Conservation (phyloP, 2,797 vertebrate species). For the Sebastes alutus region DNA sequence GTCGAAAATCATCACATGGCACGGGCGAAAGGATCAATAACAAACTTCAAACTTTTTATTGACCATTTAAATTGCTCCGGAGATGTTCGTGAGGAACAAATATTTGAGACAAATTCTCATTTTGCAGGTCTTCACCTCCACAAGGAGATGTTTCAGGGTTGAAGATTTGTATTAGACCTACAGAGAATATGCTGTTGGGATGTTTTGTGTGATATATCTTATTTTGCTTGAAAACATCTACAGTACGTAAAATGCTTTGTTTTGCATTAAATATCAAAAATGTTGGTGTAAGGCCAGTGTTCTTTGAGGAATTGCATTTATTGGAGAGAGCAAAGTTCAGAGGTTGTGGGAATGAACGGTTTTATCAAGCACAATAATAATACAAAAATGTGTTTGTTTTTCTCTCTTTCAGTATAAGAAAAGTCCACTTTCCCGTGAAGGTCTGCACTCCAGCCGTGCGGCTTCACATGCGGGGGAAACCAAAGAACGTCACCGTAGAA, state of each 20-base stretch:
- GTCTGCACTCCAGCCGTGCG: slow-evolving; percentile 70
- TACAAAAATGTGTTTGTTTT: slow-evolving; percentile 10
- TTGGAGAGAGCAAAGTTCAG: too few relatives aligned
- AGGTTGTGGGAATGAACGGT: too few relatives aligned
- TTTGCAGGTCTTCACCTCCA: too few relatives aligned
- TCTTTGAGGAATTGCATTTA: too few relatives aligned
- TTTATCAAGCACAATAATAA: not conserved
- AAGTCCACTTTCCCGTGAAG: slow-evolving; percentile 70
- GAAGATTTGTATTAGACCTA: too few relatives aligned
- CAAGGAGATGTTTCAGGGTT: too few relatives aligned
- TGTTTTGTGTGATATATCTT: not conserved
- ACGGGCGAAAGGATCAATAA: not conserved
- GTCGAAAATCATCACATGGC: not conserved
- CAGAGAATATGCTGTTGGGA: not conserved
- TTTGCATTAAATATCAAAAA: too few relatives aligned
- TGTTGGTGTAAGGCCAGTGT: too few relatives aligned
- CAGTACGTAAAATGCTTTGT: too few relatives aligned
- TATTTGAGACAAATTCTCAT: not conserved
- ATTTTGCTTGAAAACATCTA: too few relatives aligned
- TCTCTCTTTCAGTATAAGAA: slow-evolving; percentile 70
- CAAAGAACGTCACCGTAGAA: slow-evolving; percentile 77
- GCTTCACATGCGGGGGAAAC: slow-evolving; percentile 80
- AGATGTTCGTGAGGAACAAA: not conserved
- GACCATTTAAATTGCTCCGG: too few relatives aligned
- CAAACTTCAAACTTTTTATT: not conserved